Percentiles rank a stretch among this genome's conserved stretches.
Conservation (phyloP, 2,113 vertebrate genomes). For the Ellobius talpinus region DNA sequence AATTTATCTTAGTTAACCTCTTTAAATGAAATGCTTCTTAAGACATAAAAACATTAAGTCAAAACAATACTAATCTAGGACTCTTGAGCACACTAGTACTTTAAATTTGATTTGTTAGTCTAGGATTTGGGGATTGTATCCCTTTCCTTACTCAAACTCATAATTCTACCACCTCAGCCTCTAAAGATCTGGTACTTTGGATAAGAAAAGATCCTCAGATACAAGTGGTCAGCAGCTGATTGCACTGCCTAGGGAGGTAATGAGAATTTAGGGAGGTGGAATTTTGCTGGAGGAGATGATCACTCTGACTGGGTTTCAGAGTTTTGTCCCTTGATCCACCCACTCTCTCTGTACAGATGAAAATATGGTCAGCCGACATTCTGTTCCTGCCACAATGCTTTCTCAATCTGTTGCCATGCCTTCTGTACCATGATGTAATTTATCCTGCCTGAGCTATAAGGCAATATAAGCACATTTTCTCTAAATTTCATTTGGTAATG, state of each 20-base stretch:
- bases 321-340: not conserved
- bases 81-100: not conserved
- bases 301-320: not conserved
- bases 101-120: not conserved
- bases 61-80: not conserved
- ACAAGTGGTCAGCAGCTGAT: not conserved
- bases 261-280: too few relatives aligned
- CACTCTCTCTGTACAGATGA: not conserved
- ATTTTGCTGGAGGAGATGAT: not conserved
- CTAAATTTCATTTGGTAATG: not conserved
- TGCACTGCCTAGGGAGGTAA: fast-evolving
- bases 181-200: not conserved
- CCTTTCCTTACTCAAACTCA: not conserved
- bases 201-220: not conserved
- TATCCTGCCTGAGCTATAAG: not conserved
- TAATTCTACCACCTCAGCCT: not conserved
- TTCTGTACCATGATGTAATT: not conserved
- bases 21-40: not conserved
- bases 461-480: not conserved
- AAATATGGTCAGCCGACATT: not conserved
- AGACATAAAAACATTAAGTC: not conserved
- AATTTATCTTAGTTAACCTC: not conserved
- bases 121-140: not conserved
- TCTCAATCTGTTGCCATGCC: not conserved
- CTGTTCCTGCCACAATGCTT: not conserved